Conservation (phyloP, 2,888 invertebrate species). For the Crioceris asparagi region DNA sequence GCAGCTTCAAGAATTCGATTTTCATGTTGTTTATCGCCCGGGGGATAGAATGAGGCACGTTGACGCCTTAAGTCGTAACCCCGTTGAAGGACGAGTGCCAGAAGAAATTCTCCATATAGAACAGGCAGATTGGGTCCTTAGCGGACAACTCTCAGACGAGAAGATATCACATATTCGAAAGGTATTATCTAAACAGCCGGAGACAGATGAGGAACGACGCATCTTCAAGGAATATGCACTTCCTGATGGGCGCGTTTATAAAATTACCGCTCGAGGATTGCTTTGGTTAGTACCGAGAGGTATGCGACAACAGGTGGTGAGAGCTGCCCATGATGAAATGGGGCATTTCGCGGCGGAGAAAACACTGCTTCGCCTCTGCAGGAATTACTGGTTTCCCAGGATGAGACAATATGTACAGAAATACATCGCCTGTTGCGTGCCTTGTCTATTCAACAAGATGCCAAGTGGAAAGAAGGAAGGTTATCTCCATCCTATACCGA, state of each 20-base stretch:
- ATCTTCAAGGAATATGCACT: slow-evolving; percentile 14
- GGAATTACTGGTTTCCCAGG: slow-evolving; percentile 34
- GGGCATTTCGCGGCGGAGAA: slow-evolving; percentile 32
- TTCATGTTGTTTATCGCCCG: slow-evolving; percentile 17
- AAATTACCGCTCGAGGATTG: slow-evolving; percentile 14
- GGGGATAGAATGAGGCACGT: slow-evolving; percentile 18
- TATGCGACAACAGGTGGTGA: slow-evolving; percentile 20
- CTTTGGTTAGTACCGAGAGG: slow-evolving; percentile 28
- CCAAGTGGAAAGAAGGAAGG: slow-evolving; percentile 10
- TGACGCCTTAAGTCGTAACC: slow-evolving; percentile 22
- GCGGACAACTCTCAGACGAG: slow-evolving; percentile 18
- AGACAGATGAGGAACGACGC: slow-evolving; percentile 11
- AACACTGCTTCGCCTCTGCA: slow-evolving; percentile 24
- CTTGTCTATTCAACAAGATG: slow-evolving; percentile 11
- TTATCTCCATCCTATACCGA: slow-evolving; percentile 11
- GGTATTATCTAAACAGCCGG: slow-evolving; percentile 13
- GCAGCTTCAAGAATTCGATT: slow-evolving; percentile 17
- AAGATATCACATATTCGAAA: slow-evolving; percentile 14
- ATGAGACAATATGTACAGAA: slow-evolving; percentile 31
- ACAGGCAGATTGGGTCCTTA: slow-evolving; percentile 19
- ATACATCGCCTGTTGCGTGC: slow-evolving; percentile 26
- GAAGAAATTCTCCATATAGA: slow-evolving; percentile 14
- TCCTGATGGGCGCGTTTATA: slow-evolving; percentile 13
- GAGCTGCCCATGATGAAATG: slow-evolving; percentile 30
- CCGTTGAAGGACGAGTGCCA: slow-evolving; percentile 2